Evolutionary conservation across 2,113 vertebrate species (phyloP).

Genomic region (Emydura subglobosa): DNA sequence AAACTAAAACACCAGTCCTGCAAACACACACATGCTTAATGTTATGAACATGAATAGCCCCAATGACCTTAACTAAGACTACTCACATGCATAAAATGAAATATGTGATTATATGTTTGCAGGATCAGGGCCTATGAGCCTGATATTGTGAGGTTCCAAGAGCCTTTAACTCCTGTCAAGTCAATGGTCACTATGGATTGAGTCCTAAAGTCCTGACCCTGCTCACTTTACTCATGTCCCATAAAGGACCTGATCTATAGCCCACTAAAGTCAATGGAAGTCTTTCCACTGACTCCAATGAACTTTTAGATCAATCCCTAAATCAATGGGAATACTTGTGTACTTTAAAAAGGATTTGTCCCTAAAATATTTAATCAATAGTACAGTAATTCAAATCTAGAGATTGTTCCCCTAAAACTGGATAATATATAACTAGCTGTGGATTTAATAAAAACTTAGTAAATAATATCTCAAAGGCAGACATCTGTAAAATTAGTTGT

Average conservation of each 20-base stretch:
- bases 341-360: background rate
- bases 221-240: background rate
- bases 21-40: background rate
- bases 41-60: background rate
- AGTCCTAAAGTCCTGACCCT: background rate
- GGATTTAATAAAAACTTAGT: slow-evolving; percentile 31
- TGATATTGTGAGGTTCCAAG: background rate
- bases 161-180: background rate
- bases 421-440: background rate
- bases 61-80: background rate
- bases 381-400: slow-evolving; percentile 39
- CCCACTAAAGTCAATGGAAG: slow-evolving; percentile 3
- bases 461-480: slow-evolving; percentile 72
- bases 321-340: background rate
- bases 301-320: background rate
- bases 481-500: slow-evolving; percentile 68
- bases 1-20: background rate
- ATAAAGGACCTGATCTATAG: background rate
- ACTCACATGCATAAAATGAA: background rate
- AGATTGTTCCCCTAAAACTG: slow-evolving; percentile 12
- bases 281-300: slow-evolving; percentile 12
- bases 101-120: background rate
- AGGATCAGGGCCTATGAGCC: background rate
- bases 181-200: background rate
- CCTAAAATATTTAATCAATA: background rate